phyloP scores from a whole-genome alignment of 1,140 invertebrate genomes.

The Platorchestia sp. region DNA sequence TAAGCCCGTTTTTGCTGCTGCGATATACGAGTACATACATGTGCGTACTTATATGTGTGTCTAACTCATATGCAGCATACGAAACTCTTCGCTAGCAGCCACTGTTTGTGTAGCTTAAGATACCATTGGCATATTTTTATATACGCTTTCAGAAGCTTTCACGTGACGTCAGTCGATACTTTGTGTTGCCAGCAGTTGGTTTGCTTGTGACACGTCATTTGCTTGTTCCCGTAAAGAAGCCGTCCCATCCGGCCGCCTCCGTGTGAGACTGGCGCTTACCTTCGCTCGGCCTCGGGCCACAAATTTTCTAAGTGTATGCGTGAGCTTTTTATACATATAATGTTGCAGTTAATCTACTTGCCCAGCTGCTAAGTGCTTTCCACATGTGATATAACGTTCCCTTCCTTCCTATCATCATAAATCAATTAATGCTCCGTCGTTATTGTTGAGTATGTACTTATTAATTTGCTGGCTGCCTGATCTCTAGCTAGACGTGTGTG shows the following conservation, averaged over 20 bases:
- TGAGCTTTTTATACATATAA: conserved; percentile 49
- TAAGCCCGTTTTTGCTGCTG: conserved; percentile 31
- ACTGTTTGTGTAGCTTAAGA: conserved; percentile 31
- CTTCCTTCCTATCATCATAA: conserved; percentile 3
- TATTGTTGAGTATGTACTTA: conserved; percentile 1
- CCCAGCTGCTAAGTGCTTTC: conserved; percentile 54
- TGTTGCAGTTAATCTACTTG: conserved; percentile 50
- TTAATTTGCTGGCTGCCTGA: neutral
- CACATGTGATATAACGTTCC: conserved; percentile 44
- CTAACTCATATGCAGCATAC: neutral
- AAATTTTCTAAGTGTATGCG: conserved; percentile 48
- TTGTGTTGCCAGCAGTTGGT: conserved; percentile 52
- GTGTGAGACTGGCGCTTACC: conserved; percentile 38
- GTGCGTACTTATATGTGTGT: neutral
- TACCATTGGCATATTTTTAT: conserved; percentile 55
- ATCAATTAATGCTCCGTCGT: conserved; percentile 32
- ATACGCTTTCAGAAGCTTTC: conserved; percentile 34
- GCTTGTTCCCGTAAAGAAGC: conserved; percentile 46
- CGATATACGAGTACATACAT: conserved; percentile 1
- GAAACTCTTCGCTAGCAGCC: neutral
- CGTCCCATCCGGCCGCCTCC: conserved; percentile 23
- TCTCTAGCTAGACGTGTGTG: neutral
- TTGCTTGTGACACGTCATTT: conserved; percentile 49
- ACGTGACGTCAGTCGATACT: neutral
- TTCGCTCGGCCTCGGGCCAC: conserved; percentile 21